Base-by-base conservation (phyloP, 2,113 vertebrate genomes). In the Pitta sordida region DNA sequence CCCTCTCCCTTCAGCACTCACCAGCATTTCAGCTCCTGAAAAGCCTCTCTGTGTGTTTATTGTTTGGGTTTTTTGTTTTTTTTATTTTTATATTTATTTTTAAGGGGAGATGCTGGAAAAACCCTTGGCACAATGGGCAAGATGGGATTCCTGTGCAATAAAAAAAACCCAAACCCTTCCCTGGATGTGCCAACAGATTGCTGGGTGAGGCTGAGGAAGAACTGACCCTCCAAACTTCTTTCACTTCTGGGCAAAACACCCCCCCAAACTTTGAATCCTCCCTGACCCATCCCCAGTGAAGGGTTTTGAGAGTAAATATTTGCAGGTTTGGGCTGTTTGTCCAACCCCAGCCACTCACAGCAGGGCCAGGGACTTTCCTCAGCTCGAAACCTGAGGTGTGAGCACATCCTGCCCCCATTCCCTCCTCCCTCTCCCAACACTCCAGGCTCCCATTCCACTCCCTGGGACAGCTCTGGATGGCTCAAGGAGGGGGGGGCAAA, bases 381-480 rank as follows among this genome's bases (percentile, higher is more conserved):
- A 20, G 53, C 13, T 15, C 20, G 19, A 60, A 29, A 53, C 19
- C 58, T 13, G 29, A 43, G 32, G 13, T 17, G 21, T 6, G 5
- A 49, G 26, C 69, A 30, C 52, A 5, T 21, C 29, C 27, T 8
- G 24, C 18, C 55, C 18, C n/a, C 27, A n/a, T 55, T 17, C 34
- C 62, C 70, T 46, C 84, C 64, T 88, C 92, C 88, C 52, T 37
- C 62, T 8, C 30, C 20, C 77, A 26, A 1, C 32, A 3, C 60
- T 27, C 27, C 1, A 6, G 16, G 0, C 1, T 5, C 75, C 26
- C 11, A 0, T 0, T 78, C 75, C n/a, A n/a, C n/a, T n/a, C n/a
- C n/a, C n/a, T n/a, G n/a, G n/a, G n/a, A n/a, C n/a, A n/a, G n/a
- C n/a, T n/a, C n/a, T n/a, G n/a, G n/a, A n/a, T n/a, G n/a, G n/a